Evolutionary conservation across 2,888 invertebrate genomes (phyloP).

Genomic region (Lordiphosa fenestrarum): DNA sequence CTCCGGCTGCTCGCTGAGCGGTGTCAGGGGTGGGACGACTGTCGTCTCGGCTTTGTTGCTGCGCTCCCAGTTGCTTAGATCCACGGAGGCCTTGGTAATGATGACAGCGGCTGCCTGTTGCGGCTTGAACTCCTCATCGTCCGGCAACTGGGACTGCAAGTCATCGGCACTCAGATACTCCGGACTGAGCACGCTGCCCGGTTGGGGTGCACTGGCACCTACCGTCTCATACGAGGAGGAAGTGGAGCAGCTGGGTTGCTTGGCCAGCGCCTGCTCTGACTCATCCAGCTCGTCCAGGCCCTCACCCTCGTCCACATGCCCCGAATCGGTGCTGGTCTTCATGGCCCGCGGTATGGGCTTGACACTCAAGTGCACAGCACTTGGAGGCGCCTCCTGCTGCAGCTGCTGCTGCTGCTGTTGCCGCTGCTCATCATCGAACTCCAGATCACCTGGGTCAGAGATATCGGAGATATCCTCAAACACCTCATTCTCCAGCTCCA

Average conservation of each 20-base stretch:
- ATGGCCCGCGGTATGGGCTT: conserved; percentile 77
- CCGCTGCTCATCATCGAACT: conserved; percentile 72
- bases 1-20: conserved; percentile 82
- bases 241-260: conserved; percentile 70
- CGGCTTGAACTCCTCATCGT: conserved; percentile 44
- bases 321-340: conserved; percentile 80
- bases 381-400: conserved; percentile 6
- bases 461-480: conserved; percentile 82
- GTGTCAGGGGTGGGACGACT: conserved; percentile 81
- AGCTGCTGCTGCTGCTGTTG: conserved; percentile 30
- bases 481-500: conserved; percentile 82
- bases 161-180: conserved; percentile 81
- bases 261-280: conserved; percentile 10
- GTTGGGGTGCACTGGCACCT: conserved; percentile 65
- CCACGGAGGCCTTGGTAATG: conserved; percentile 87
- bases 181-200: conserved; percentile 67
- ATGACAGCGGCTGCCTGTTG: conserved; percentile 85
- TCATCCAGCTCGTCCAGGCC: conserved; percentile 77
- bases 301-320: conserved; percentile 79
- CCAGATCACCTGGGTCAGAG: conserved; percentile 81
- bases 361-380: conserved; percentile 51
- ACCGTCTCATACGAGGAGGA: conserved; percentile 80
- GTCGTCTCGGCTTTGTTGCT: conserved; percentile 80
- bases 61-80: conserved; percentile 81
- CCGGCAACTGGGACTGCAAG: conserved; percentile 72